Evolutionary conservation across 2,888 invertebrate species (phyloP), one percentile per base, ranked within the genome.

Genomic region (Philopedon plagiatum): DNA sequence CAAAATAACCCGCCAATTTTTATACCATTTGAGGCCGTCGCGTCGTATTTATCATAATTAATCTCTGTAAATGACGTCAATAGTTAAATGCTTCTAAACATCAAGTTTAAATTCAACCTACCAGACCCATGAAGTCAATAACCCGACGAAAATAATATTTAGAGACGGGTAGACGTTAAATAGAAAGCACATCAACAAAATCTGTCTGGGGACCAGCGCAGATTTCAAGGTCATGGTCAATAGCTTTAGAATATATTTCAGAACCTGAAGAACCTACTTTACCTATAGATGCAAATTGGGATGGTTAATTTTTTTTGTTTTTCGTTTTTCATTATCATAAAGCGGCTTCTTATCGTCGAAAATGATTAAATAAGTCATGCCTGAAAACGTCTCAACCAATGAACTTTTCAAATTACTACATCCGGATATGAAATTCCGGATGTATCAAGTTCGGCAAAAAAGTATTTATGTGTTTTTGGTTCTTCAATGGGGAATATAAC

Each of bases 181-280:
- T 39, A 51, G 62, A 70, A 70, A 70, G 49, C 37, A 18, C 13
- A 58, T 57, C 41, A 46, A 64, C 63, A 63, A 64, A 70, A 56
- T 54, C 23, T 34, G 68, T 62, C 49, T 63, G 64, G 49, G 70
- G 63, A 54, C 70, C 70, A 29, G 29, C 26, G 63, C 58, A 56
- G 15, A 58, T 44, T 70, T 58, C 64, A 70, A 70, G 63, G 70
- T 70, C 70, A 46, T 70, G 70, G 70, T 70, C 63, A 58, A 49
- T 64, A 58, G 32, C 62, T 34, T 46, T n/a, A 2, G 15, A 51
- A 23, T 21, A 49, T n/a, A 21, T 23, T 21, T n/a, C 11, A n/a
- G n/a, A 23, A 49, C 49, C n/a, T 49, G 1, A 23, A 44, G n/a
- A 44, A 7, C 0, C 9, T 9, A 34, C 11, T 34, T 26, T 26